phyloP scores from a whole-genome alignment of 1,140 invertebrate species.

The Procambarus clarkii region DNA sequence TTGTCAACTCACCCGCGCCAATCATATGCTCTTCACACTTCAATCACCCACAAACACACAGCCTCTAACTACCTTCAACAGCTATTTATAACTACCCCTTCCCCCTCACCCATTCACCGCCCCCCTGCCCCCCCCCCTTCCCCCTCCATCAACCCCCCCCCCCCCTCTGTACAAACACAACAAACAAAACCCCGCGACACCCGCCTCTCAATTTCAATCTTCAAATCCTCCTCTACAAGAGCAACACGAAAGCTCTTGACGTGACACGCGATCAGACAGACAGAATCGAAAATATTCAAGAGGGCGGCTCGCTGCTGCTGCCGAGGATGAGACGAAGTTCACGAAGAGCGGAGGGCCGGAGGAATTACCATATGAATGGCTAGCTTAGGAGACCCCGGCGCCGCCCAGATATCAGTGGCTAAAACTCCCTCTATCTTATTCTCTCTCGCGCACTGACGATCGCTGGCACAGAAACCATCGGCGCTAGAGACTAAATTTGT shows the following conservation, averaged over 20 bases:
- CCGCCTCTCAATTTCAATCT: not conserved
- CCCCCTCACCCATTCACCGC: not conserved
- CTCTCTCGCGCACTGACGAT: not conserved
- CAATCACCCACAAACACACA: no score
- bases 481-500: no score
- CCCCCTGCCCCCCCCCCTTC: not conserved
- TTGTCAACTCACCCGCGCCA: no score
- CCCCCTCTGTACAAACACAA: not conserved
- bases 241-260: not conserved
- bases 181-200: not conserved
- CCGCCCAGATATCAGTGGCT: not conserved
- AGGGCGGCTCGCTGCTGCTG: not conserved
- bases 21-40: no score
- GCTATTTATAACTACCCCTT: no score
- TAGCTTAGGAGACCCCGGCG: not conserved
- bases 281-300: conserved; percentile 4
- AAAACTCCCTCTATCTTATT: conserved; percentile 8
- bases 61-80: no score
- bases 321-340: not conserved
- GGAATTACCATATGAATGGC: conserved; percentile 2
- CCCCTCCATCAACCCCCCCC: not conserved
- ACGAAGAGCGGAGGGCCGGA: not conserved
- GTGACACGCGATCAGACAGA: not conserved
- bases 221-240: not conserved
- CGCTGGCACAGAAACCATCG: not conserved